Evolutionary conservation across 2,797 vertebrate genomes (phyloP).

Genomic region (Chaenodraco wilsoni): DNA sequence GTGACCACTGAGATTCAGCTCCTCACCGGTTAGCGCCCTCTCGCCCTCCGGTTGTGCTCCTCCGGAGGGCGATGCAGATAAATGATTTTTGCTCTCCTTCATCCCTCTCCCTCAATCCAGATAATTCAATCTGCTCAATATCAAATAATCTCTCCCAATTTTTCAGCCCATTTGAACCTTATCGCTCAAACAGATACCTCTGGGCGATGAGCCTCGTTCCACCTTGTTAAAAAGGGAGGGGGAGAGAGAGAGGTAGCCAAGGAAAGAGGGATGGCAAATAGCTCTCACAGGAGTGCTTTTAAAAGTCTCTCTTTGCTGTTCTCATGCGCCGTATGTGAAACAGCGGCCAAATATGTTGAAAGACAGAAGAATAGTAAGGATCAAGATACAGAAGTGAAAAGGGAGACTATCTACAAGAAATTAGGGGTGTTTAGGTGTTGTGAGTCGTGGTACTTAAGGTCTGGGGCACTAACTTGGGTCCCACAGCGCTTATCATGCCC

Average conservation of each 20-base stretch:
- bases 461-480: conserved; percentile 71
- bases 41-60: conserved; percentile 37
- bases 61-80: conserved; percentile 56
- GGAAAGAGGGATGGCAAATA: conserved; percentile 64
- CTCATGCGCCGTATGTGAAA: conserved; percentile 72
- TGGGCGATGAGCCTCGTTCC: conserved; percentile 63
- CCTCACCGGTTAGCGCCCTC: conserved; percentile 47
- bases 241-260: conserved; percentile 39
- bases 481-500: conserved; percentile 80
- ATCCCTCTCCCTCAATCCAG: conserved; percentile 65
- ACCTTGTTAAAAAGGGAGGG: conserved; percentile 68
- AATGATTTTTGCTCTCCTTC: conserved; percentile 66
- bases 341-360: conserved; percentile 60
- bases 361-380: conserved; percentile 40
- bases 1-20: conserved; percentile 58
- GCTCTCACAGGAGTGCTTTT: conserved; percentile 64
- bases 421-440: conserved; percentile 32
- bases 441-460: conserved; percentile 64
- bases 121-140: conserved; percentile 83
- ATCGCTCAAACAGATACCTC: conserved; percentile 75
- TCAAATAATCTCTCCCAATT: conserved; percentile 79
- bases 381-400: conserved; percentile 24
- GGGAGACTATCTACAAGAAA: conserved; percentile 26
- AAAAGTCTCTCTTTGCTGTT: conserved; percentile 70
- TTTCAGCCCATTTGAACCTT: conserved; percentile 78